Conservation (phyloP, 1,140 invertebrate species). For the Drosophila ananassae region DNA sequence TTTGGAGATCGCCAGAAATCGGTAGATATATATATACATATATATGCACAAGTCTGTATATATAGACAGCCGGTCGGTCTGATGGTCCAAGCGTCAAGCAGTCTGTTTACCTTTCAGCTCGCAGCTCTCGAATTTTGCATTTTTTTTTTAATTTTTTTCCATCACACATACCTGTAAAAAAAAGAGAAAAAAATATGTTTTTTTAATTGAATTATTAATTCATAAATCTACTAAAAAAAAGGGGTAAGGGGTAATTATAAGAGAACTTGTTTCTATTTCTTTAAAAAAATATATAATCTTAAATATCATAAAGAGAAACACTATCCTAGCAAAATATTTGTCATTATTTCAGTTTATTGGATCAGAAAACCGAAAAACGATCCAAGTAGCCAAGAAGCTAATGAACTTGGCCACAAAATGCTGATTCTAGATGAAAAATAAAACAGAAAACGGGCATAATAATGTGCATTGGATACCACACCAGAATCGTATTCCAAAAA, state of each 20-base stretch:
- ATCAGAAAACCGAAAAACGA: slow-evolving; percentile 13
- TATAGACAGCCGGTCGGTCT: not conserved
- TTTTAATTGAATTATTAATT: slow-evolving; percentile 72
- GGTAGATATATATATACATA: slow-evolving; percentile 1
- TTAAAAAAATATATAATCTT: not conserved
- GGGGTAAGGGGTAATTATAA: slow-evolving; percentile 1
- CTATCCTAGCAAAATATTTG: too few relatives aligned
- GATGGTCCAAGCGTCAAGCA: slow-evolving; percentile 61
- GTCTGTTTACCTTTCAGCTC: slow-evolving; percentile 53
- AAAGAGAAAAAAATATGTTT: slow-evolving; percentile 15
- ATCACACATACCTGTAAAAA: slow-evolving; percentile 61
- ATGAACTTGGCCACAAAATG: slow-evolving; percentile 59
- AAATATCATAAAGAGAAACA: too few relatives aligned
- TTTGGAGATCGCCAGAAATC: slow-evolving; percentile 52
- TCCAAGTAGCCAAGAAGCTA: slow-evolving; percentile 45
- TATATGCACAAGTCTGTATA: not conserved
- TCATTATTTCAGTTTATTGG: not conserved
- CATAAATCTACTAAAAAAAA: slow-evolving; percentile 53
- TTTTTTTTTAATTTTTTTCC: slow-evolving; percentile 11
- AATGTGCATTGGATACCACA: slow-evolving; percentile 35
- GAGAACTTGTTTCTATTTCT: slow-evolving; percentile 42
- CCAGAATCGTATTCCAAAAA: slow-evolving; percentile 11
- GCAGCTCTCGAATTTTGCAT: slow-evolving; percentile 4
- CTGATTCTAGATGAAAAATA: slow-evolving; percentile 45
- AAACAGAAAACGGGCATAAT: not conserved